phyloP scores from a whole-genome alignment of 2,113 vertebrate species.

The Isurus oxyrinchus region DNA sequence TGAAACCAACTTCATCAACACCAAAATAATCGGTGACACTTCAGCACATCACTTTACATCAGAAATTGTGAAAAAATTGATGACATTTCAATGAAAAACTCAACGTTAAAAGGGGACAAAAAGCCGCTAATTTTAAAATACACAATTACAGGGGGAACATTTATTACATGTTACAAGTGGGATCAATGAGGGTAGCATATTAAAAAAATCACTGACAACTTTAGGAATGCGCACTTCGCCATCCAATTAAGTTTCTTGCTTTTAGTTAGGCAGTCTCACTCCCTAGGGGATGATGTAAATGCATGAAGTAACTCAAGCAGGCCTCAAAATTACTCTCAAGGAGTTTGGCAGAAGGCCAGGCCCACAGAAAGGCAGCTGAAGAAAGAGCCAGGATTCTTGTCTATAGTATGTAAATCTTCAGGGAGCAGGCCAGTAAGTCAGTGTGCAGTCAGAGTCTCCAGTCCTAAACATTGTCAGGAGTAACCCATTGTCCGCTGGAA shows the following conservation, averaged over 20 bases:
- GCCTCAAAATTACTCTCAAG: constrained; percentile 30
- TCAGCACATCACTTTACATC: not conserved
- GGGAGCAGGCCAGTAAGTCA: constrained; percentile 19
- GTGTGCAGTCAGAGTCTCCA: constrained; percentile 19
- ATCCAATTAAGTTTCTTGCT: constrained; percentile 1
- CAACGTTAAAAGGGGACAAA: not conserved
- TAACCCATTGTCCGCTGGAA: constrained; percentile 26
- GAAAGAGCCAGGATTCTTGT: constrained; percentile 7
- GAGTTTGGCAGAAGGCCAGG: constrained; percentile 14
- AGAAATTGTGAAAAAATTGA: not conserved
- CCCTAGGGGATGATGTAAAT: constrained; percentile 25
- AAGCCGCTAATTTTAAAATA: not conserved
- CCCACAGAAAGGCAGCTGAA: constrained; percentile 18
- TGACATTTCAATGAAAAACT: not conserved
- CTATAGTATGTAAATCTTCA: constrained; percentile 16
- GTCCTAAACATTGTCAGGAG: constrained; percentile 12
- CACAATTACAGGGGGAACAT: not conserved
- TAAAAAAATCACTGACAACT: not conserved
- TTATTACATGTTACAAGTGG: not conserved
- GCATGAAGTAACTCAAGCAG: constrained; percentile 28
- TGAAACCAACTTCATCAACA: not conserved
- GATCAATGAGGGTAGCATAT: not conserved
- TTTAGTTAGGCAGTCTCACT: not conserved
- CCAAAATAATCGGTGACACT: not conserved
- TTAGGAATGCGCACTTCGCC: not conserved